phyloP scores from a whole-genome alignment of 2,797 vertebrate species.

The Epinephelus coioides region DNA sequence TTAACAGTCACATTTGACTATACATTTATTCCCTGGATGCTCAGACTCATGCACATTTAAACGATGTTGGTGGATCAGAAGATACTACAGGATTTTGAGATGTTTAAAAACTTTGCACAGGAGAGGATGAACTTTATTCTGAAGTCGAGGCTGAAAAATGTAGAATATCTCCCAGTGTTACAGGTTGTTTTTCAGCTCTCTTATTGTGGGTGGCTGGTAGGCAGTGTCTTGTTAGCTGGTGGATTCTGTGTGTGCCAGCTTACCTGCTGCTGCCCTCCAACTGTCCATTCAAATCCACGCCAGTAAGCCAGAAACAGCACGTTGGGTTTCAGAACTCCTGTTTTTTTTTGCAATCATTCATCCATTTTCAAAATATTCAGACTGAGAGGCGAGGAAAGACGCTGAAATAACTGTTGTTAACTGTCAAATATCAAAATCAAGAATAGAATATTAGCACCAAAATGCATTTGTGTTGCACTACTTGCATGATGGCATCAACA shows the following conservation, averaged over 20 bases:
- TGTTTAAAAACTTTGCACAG: background rate
- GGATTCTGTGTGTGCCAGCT: conserved; percentile 84
- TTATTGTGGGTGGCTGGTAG: conserved; percentile 83
- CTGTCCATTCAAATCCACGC: conserved; percentile 67
- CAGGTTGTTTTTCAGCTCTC: background rate
- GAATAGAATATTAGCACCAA: background rate
- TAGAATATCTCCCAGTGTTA: background rate
- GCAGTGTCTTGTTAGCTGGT: conserved; percentile 97
- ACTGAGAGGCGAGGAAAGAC: background rate
- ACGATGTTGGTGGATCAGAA: too few relatives aligned
- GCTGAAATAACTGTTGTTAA: background rate
- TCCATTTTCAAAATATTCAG: background rate
- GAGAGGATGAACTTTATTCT: background rate
- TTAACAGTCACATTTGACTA: conserved; percentile 72
- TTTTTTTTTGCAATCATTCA: background rate
- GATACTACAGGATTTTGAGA: too few relatives aligned
- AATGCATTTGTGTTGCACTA: background rate
- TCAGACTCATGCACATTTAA: background rate
- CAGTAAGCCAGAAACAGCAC: background rate
- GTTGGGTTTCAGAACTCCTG: background rate
- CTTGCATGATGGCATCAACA: background rate
- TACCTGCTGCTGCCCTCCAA: conserved; percentile 89
- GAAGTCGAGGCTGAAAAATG: background rate
- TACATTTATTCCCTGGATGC: background rate
- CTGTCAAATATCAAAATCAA: background rate